Conservation (phyloP, 2,113 vertebrate genomes). For the Opisthocomus hoazin region DNA sequence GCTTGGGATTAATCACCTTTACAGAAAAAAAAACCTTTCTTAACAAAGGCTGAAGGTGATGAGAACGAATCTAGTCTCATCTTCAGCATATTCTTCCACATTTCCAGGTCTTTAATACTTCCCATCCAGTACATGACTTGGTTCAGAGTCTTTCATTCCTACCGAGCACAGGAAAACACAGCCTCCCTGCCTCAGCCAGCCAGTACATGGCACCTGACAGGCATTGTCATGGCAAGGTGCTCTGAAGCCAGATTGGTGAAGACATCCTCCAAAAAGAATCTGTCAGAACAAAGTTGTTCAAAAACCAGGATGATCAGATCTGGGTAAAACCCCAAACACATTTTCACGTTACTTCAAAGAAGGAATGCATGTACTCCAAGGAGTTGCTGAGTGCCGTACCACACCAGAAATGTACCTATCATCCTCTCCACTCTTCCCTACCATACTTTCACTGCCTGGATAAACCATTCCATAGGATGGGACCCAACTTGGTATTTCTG, state of each 20-base stretch:
- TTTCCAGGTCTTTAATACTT: not conserved
- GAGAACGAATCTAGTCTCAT: not conserved
- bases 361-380: not conserved
- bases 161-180: not conserved
- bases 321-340: not conserved
- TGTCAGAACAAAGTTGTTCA: not conserved
- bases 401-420: not conserved
- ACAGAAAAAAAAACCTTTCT: not conserved
- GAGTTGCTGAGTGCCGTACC: not conserved
- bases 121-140: rapidly evolving
- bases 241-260: not conserved
- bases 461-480: not conserved
- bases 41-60: not conserved
- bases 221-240: not conserved
- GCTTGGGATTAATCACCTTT: not conserved
- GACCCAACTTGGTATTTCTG: not conserved
- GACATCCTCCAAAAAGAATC: not conserved
- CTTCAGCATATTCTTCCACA: not conserved
- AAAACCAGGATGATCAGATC: not conserved
- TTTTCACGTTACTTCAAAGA: not conserved
- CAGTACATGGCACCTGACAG: not conserved
- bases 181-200: not conserved
- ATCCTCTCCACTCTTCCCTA: not conserved
- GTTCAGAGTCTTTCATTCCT: not conserved
- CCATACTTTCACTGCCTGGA: not conserved